A percentile compares a stretch with the other conserved stretches of the same genome.
These are phyloP conservation scores for Leptopilina clavipes DNA, from an alignment of 1,140 invertebrate species.

Conservation along the genomic window DNA sequence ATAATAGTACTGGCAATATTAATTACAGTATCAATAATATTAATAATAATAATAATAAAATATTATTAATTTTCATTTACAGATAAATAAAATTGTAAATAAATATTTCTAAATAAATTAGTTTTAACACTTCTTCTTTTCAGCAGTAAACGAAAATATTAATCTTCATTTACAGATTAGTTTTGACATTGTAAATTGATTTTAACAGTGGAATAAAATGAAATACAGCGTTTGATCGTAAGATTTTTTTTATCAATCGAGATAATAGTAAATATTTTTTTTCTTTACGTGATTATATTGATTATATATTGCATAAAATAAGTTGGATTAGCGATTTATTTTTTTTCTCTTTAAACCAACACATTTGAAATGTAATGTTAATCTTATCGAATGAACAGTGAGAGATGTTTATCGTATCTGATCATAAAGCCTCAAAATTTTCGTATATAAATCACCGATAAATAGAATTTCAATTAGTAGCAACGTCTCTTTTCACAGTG, in stretches of 20 bases:
- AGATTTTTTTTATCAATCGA: background rate
- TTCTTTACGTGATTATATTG: background rate
- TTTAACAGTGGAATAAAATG: too few species aligned
- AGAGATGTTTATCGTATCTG: constrained; percentile 39
- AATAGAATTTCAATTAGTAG: constrained; percentile 41
- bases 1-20: too few species aligned
- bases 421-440: constrained; percentile 32
- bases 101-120: too few species aligned
- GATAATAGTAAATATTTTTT: constrained; percentile 13
- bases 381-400: constrained; percentile 45
- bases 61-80: too few species aligned
- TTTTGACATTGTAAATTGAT: too few species aligned
- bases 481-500: constrained; percentile 42
- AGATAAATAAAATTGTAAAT: too few species aligned
- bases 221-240: too few species aligned
- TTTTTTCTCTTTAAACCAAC: constrained; percentile 3
- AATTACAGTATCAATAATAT: too few species aligned
- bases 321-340: background rate
- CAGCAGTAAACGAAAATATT: too few species aligned
- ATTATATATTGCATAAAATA: background rate
- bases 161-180: too few species aligned
- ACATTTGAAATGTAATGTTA: constrained; percentile 28
- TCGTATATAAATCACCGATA: constrained; percentile 43
- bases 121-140: too few species aligned
- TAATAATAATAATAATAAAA: too few species aligned